Evolutionary conservation across 1,140 invertebrate species (phyloP), one percentile per base, ranked within the genome.

Genomic region (Neodiprion fabricii): DNA sequence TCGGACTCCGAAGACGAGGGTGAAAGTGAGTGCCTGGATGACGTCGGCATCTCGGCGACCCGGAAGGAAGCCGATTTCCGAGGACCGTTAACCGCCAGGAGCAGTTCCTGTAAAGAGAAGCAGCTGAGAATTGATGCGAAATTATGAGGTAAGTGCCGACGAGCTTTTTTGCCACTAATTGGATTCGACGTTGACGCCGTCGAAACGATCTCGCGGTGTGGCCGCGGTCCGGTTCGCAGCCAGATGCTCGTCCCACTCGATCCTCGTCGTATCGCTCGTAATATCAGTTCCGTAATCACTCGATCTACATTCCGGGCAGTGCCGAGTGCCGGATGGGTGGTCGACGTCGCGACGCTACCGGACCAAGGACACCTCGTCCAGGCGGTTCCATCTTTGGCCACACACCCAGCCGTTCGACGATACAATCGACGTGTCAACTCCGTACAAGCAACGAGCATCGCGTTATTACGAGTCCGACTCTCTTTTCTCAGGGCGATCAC

Each of bases 291-390:
- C 72, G 79, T 79, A 83, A 86, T 86, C 84, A 75, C 70, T 78
- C 77, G 77, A 86, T 86, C 84, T 85, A 85, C 85, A 86, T 82
- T 81, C 82, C 81, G 81, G 28, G 79, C 81, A 79, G 76, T 76
- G 73, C 74, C 76, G 79, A 74, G 76, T 77, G 79, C 83, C 76
- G 84, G 82, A 85, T 86, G 85, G 85, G 84, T 86, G 85, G 85
- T 84, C 85, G 79, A 65, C 70, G 68, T 75, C 72, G 70, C 53
- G 48, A 50, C 48, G 48, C 50, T 74, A 71, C 76, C 5, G 28
- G 28, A 40, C 28, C 28, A 40, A 40, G 28, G 2, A 40, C 28
- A 40, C 28, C 28, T 40, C 28, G 28, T 40, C 77, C 78, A 77
- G 78, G 79, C 80, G 80, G 77, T 79, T 81, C 73, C 53, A 71